A percentile compares a stretch with the other conserved stretches of the same genome.
Evolutionary conservation across 2,888 invertebrate genomes (phyloP).

Genomic region (Chalcis sispes): DNA sequence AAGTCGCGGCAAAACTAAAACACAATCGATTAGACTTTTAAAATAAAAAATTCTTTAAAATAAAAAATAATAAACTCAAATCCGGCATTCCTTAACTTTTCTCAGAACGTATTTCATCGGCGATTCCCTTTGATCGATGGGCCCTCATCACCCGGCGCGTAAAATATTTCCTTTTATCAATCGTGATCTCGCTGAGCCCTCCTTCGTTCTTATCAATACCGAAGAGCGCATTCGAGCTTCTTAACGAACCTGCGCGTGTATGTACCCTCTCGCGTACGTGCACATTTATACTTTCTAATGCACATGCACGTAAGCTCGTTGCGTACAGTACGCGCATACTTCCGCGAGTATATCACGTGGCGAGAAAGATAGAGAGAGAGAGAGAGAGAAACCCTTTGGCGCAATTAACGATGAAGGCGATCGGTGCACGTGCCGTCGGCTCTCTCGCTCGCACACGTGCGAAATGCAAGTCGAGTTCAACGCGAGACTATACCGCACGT

Average conservation of each 20-base stretch:
- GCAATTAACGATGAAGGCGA: constrained; percentile 66
- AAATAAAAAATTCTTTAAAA: no score
- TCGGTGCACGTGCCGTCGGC: constrained; percentile 66
- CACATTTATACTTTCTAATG: no score
- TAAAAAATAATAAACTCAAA: neutral
- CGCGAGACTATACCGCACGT: no score
- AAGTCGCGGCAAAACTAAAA: no score
- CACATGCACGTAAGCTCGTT: no score
- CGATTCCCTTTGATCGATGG: neutral
- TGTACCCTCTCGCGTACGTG: no score
- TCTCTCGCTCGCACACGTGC: no score
- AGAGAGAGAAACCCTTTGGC: no score
- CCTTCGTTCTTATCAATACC: neutral
- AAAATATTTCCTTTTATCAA: constrained; percentile 43
- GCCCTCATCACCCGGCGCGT: neutral
- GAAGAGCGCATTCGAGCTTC: neutral
- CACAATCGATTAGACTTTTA: no score
- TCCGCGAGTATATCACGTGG: constrained; percentile 61
- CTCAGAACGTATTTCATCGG: constrained; percentile 15
- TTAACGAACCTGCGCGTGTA: constrained; percentile 29
- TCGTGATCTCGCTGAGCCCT: constrained; percentile 22
- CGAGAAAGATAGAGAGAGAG: no score
- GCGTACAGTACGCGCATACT: constrained; percentile 34
- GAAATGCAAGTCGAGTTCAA: constrained; percentile 60
- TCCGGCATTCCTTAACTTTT: constrained; percentile 4